These are phyloP conservation scores for Anhinga rufa DNA, from an alignment of 2,113 vertebrate genomes.

Conservation along the genomic window DNA sequence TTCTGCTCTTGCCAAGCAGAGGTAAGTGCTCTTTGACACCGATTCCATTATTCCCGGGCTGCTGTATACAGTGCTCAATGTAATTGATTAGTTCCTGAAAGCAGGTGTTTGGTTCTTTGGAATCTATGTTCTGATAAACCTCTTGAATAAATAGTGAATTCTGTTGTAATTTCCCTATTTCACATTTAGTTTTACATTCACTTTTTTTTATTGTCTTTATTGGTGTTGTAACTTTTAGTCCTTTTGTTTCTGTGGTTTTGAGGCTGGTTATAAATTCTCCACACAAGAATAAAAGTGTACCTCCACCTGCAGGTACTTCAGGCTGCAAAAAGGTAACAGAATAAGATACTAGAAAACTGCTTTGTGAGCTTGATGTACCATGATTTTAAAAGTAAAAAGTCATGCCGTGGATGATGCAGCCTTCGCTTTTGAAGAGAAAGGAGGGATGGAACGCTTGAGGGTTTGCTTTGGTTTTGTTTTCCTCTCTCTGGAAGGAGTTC, in stretches of 20 bases:
- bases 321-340: background rate
- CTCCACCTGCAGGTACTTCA: background rate
- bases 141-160: background rate
- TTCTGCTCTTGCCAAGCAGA: background rate
- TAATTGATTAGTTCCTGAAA: background rate
- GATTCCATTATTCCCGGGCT: background rate
- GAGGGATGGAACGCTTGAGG: background rate
- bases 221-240: background rate
- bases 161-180: background rate
- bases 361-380: background rate
- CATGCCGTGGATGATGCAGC: background rate
- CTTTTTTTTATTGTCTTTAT: background rate
- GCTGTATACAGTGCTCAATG: background rate
- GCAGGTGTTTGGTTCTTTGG: background rate
- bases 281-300: background rate
- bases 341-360: background rate
- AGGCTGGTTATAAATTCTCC: background rate
- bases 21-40: background rate
- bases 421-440: background rate
- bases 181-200: background rate
- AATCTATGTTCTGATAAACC: constrained; percentile 3
- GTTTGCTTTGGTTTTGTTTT: background rate
- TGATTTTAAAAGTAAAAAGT: background rate
- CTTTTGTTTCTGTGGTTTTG: background rate
- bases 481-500: background rate